Conservation (phyloP, 2,113 vertebrate species). For the Reinhardtius hippoglossoides region DNA sequence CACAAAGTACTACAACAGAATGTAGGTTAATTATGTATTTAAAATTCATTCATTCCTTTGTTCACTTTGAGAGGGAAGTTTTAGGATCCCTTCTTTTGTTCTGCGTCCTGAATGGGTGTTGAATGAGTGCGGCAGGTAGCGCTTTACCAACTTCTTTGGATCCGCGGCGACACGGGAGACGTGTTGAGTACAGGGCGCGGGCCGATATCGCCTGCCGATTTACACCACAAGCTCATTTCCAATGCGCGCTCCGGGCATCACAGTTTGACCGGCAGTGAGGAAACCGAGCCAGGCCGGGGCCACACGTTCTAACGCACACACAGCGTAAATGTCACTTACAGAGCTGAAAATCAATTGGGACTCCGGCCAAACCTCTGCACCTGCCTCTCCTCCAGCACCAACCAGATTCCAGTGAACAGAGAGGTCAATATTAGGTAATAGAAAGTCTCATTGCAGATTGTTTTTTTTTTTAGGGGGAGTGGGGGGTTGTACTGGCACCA, state of each 20-base stretch:
- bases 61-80: conserved; percentile 37
- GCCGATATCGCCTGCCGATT: conserved; percentile 34
- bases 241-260: conserved; percentile 39
- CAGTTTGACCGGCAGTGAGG: conserved; percentile 36
- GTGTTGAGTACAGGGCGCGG: conserved; percentile 41
- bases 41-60: conserved; percentile 32
- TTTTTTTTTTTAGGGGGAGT: neutral
- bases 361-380: conserved; percentile 53
- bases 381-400: conserved; percentile 46
- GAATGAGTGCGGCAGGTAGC: conserved; percentile 45
- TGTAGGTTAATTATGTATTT: conserved; percentile 66
- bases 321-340: conserved; percentile 53
- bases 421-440: conserved; percentile 23
- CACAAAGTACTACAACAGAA: conserved; percentile 33
- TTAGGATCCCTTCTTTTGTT: conserved; percentile 25
- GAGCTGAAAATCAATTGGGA: conserved; percentile 57
- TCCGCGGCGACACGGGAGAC: conserved; percentile 36
- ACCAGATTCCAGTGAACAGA: conserved; percentile 34
- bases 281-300: conserved; percentile 36
- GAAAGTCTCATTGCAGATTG: conserved; percentile 6
- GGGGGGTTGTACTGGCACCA: neutral
- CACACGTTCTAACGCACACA: conserved; percentile 43
- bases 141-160: conserved; percentile 37
- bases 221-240: conserved; percentile 64
- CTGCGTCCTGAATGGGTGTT: conserved; percentile 34